Evolutionary conservation across 1,140 invertebrate genomes (phyloP), one percentile per base, ranked within the genome.

Genomic region (Argopecten irradians): DNA sequence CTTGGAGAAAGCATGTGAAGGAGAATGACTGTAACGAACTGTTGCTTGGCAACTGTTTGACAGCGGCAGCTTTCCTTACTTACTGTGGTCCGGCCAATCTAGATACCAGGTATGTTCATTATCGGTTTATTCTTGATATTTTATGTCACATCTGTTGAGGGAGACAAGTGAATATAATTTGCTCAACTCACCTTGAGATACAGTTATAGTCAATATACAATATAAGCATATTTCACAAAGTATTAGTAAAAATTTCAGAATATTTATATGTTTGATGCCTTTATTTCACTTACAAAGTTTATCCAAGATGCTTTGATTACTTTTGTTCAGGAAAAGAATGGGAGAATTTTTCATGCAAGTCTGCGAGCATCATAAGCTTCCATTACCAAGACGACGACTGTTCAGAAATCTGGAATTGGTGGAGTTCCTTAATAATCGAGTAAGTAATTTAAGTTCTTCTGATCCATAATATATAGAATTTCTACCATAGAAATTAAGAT

Each of bases 261-360:
- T n/a, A n/a, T n/a, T n/a, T n/a, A n/a, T 32, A 43, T 32, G 5
- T n/a, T 9, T 11, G 7, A 82, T 32, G 14, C 11, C 11, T n/a
- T 87, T n/a, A 22, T 87, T 39, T 22, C 36, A 84, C 39, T 46
- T n/a, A 46, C 19, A 1, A 85, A 84, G 0, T 46, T 11, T 34
- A 34, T 0, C 35, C 0, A 8, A 32, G 39, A 43, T 11, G 22
- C 71, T 46, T n/a, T 71, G 3, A 19, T 87, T 84, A 22, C 35
- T 84, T 84, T 85, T 88, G 7, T 28, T 28, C 87, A 95, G 94
- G 86, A 92, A 93, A 83, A 89, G 94, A 84, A 92, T 95, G 92
- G 93, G 95, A 83, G 93, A 94, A 87, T 94, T 95, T 89, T 95
- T 95, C 88, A 94, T 94, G 92, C 92, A 95, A 86, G 94, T 94